Percentiles rank a stretch among this genome's conserved stretches.
Evolutionary conservation across 2,113 vertebrate species (phyloP).

Genomic region (Poeciliopsis retropinna): DNA sequence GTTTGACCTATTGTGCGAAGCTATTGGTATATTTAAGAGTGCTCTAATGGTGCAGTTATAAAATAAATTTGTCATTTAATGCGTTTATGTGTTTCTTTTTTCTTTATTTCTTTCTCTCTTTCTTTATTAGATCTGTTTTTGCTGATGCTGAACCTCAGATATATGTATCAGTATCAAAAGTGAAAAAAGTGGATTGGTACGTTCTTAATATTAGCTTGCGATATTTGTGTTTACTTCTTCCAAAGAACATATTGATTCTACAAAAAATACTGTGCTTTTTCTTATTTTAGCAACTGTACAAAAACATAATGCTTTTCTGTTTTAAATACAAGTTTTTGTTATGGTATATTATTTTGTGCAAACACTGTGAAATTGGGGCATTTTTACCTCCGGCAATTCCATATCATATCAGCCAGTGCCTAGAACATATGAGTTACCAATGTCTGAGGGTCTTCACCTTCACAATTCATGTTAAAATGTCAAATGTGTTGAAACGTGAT

Average conservation of each 20-base stretch:
- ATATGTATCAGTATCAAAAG: too few species aligned
- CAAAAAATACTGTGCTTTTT: not conserved
- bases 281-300: not conserved
- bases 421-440: not conserved
- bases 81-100: too few species aligned
- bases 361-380: not conserved
- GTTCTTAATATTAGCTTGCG: too few species aligned
- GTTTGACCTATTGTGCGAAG: too few species aligned
- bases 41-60: too few species aligned
- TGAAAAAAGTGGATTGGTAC: too few species aligned
- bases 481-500: conserved; percentile 35
- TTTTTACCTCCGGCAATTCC: not conserved
- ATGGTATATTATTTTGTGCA: not conserved
- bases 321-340: not conserved
- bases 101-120: too few species aligned
- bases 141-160: too few species aligned
- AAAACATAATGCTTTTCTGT: not conserved
- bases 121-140: too few species aligned
- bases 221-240: not conserved
- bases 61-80: too few species aligned
- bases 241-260: not conserved
- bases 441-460: conserved; percentile 8
- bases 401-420: not conserved
- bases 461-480: conserved; percentile 39
- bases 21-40: too few species aligned